phyloP scores from a whole-genome alignment of 2,113 vertebrate genomes.

The Taurulus bubalis region DNA sequence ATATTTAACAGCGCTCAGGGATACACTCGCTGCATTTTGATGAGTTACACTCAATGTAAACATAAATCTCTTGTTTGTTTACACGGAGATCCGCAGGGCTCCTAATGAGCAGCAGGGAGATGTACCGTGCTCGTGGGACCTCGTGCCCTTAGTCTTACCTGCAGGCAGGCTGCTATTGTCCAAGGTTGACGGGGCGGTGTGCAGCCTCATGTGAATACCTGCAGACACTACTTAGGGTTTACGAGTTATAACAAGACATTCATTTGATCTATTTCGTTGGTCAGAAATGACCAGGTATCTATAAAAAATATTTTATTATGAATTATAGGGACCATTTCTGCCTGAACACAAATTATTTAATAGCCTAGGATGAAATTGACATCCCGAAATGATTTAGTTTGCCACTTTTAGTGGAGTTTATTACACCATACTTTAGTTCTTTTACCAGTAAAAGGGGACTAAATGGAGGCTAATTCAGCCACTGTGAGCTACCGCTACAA shows the following conservation, averaged over 20 bases:
- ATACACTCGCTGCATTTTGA: not conserved
- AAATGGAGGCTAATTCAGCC: not conserved
- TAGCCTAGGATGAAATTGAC: not conserved
- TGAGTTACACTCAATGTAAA: not conserved
- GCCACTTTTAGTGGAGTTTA: too few species aligned
- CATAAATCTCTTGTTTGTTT: not conserved
- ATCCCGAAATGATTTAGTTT: not conserved
- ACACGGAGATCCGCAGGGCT: not conserved
- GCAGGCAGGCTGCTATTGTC: not conserved
- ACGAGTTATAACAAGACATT: too few species aligned
- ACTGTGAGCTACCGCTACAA: too few species aligned
- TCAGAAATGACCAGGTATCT: too few species aligned
- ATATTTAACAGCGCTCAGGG: not conserved
- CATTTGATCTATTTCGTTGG: too few species aligned
- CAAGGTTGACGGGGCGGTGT: not conserved
- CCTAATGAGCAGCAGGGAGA: constrained; percentile 11
- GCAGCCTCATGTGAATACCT: not conserved
- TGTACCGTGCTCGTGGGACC: not conserved
- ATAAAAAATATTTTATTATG: not conserved
- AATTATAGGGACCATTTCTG: not conserved
- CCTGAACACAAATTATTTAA: not conserved
- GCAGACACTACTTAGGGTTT: not conserved
- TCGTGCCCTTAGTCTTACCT: not conserved
- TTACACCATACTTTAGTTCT: too few species aligned
- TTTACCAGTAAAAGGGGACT: not conserved